Evolutionary conservation across 2,797 vertebrate species (phyloP), one percentile per base, ranked within the genome.

Genomic region (Ptychobarbus kaznakovi): DNA sequence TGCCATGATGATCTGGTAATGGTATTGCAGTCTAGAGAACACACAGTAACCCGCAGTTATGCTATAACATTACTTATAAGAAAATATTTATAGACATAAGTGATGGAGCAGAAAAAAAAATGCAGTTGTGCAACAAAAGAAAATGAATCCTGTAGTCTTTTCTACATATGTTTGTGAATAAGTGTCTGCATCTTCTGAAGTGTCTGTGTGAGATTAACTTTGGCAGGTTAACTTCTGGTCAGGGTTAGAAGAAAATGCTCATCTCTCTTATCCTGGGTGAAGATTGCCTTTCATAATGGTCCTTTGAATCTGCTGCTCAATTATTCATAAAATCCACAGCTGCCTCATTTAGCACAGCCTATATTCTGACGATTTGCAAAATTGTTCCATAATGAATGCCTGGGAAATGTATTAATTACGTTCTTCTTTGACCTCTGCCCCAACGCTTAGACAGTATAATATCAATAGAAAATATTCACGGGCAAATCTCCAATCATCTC

Each of bases 181-280:
- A 53, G 73, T 56, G 28, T 0, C 28, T 76, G 32, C 8, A 76
- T 56, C 20, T 76, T 38, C 1, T 76, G 74, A 76, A 56, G 49
- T 38, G 25, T 32, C 20, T n/a, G 51, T 8, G 32, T 1, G 51
- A 58, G 74, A 58, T 58, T 58, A 58, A 15, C 49, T 76, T 76
- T 56, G 32, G 32, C 44, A 74, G 16, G 72, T 56, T 35, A 76
- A 76, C 74, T 56, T 76, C 49, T 76, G 49, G 28, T 25, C 53
- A 78, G 53, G 75, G 75, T 18, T 61, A 61, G 46, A 42, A 42
- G 8, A 53, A 42, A 18, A 61, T 18, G 8, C 25, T 78, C 53
- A 38, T 42, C 13, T 40, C 22, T 61, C 35, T 61, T 25, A 32
- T 74, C 25, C 72, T 16, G 53, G 35, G 35, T 25, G 53, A 78